phyloP scores from a whole-genome alignment of 1,140 invertebrate species.

The Dreissena polymorpha region DNA sequence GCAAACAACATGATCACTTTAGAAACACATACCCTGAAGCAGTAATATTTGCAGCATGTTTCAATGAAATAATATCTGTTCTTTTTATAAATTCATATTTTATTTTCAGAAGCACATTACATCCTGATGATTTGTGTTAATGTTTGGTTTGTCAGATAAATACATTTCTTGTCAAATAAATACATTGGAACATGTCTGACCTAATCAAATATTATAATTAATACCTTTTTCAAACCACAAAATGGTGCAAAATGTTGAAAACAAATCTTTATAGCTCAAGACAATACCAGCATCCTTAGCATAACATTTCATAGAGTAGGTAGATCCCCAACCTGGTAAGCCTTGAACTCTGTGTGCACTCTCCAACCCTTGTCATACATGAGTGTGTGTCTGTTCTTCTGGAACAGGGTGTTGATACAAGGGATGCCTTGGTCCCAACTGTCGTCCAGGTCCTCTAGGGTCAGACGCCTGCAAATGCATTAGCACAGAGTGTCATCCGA shows the following conservation, averaged over 20 bases:
- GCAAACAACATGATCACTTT: constrained; percentile 12
- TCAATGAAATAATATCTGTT: background rate
- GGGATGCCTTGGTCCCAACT: constrained; percentile 99
- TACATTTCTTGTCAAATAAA: too few relatives aligned
- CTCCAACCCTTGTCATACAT: constrained; percentile 99
- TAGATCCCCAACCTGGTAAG: constrained; percentile 91
- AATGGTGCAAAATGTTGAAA: too few relatives aligned
- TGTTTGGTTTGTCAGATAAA: too few relatives aligned
- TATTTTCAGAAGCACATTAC: too few relatives aligned
- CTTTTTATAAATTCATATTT: too few relatives aligned
- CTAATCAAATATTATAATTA: too few relatives aligned
- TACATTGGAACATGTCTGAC: too few relatives aligned
- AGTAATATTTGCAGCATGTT: background rate
- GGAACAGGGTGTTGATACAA: constrained; percentile 99
- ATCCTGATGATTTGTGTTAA: too few relatives aligned
- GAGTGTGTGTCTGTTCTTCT: constrained; percentile 98
- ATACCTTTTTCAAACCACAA: too few relatives aligned
- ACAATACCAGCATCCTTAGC: too few relatives aligned
- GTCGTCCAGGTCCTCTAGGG: constrained; percentile 99
- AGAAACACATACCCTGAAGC: background rate
- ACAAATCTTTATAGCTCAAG: too few relatives aligned
- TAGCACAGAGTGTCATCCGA: too few relatives aligned
- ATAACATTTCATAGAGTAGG: background rate
- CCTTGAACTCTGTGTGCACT: constrained; percentile 99
- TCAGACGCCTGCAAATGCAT: constrained; percentile 90